phyloP scores from a whole-genome alignment of 2,888 invertebrate genomes.

The Margaritifera margaritifera region DNA sequence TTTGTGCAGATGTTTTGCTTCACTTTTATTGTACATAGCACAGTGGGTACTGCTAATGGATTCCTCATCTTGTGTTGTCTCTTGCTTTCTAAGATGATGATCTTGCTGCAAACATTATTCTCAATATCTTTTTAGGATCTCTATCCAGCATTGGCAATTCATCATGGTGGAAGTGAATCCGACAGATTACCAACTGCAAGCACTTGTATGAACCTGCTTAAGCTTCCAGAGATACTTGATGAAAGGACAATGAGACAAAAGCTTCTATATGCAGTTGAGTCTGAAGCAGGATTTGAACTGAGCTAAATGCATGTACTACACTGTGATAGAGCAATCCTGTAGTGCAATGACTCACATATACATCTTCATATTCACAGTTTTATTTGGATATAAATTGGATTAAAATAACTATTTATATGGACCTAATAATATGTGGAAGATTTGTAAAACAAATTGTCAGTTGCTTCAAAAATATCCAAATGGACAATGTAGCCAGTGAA shows the following conservation, averaged over 20 bases:
- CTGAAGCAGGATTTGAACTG: constrained; percentile 96
- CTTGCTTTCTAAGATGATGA: not conserved
- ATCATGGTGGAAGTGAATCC: constrained; percentile 85
- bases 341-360: too few species aligned
- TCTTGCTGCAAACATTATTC: not conserved
- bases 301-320: constrained; percentile 61
- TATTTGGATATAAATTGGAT: too few species aligned
- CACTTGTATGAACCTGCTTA: constrained; percentile 98
- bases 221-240: constrained; percentile 91
- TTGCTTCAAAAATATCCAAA: too few species aligned
- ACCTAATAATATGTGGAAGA: too few species aligned
- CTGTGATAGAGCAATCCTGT: too few species aligned
- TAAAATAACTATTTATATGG: too few species aligned
- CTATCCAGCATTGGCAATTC: constrained; percentile 96
- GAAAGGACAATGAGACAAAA: constrained; percentile 86
- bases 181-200: constrained; percentile 96
- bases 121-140: constrained; percentile 81
- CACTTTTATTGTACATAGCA: too few species aligned
- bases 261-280: constrained; percentile 92
- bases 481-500: too few species aligned
- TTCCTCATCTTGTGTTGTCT: not conserved
- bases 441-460: too few species aligned
- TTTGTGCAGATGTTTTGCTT: too few species aligned
- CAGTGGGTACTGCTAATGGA: too few species aligned
- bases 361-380: too few species aligned